A percentile compares a stretch with the other conserved stretches of the same genome.
phyloP scores from a whole-genome alignment of 2,113 vertebrate genomes.

The Microtus oregoni region DNA sequence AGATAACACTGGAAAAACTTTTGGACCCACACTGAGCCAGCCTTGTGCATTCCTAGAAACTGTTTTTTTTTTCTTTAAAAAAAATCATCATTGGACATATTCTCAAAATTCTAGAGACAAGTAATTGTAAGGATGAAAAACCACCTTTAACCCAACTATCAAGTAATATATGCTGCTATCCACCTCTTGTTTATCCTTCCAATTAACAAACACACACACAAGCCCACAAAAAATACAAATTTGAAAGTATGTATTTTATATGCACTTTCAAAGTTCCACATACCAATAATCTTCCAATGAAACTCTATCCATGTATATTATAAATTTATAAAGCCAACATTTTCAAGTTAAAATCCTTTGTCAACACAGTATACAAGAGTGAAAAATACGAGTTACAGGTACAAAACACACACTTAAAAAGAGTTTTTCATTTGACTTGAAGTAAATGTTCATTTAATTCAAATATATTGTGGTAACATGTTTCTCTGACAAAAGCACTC shows the following conservation, averaged over 20 bases:
- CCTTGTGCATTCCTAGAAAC: background rate
- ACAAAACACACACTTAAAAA: background rate
- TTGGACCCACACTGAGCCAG: constrained; percentile 5
- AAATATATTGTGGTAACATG: constrained; percentile 33
- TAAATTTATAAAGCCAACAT: constrained; percentile 23
- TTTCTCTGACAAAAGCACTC: constrained; percentile 29
- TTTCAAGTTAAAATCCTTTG: background rate
- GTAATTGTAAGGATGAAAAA: background rate
- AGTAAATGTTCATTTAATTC: background rate
- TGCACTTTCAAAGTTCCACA: background rate
- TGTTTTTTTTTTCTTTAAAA: background rate
- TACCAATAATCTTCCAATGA: constrained; percentile 12
- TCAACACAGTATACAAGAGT: background rate
- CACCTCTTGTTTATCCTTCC: background rate
- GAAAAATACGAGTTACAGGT: background rate
- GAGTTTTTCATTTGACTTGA: background rate
- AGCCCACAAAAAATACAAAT: background rate
- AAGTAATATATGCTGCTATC: background rate
- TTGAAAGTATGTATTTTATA: background rate
- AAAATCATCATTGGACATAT: background rate
- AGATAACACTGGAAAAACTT: background rate
- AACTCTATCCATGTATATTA: constrained; percentile 1
- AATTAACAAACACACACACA: background rate
- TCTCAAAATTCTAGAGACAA: background rate
- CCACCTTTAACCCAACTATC: background rate